Conservation (phyloP, 2,888 invertebrate genomes). For the Lumbricus terrestris region DNA sequence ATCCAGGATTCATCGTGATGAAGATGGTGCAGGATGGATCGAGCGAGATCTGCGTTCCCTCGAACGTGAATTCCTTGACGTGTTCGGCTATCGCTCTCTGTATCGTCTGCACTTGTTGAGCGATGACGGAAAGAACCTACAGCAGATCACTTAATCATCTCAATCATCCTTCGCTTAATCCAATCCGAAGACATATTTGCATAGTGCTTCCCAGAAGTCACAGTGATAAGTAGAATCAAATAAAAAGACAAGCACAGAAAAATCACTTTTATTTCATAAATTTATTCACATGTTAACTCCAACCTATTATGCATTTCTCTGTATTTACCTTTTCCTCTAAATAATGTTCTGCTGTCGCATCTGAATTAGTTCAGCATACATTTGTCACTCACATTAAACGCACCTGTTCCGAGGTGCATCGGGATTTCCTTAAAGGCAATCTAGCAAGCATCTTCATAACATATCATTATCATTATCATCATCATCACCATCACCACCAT, state of each 20-base stretch:
- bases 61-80: constrained; percentile 54
- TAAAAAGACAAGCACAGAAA: neutral
- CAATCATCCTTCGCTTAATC: neutral
- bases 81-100: constrained; percentile 58
- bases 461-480: too few species aligned
- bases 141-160: neutral
- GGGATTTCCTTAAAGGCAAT: too few species aligned
- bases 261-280: neutral
- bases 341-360: too few species aligned
- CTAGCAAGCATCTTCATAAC: too few species aligned
- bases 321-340: too few species aligned
- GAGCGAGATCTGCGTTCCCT: constrained; percentile 56
- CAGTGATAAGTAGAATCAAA: neutral
- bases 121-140: constrained; percentile 58
- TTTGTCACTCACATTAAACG: too few species aligned
- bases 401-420: too few species aligned
- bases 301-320: too few species aligned
- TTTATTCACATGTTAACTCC: neutral
- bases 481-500: too few species aligned
- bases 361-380: too few species aligned
- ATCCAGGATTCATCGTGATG: constrained; percentile 60
- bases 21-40: constrained; percentile 59
- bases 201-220: neutral
- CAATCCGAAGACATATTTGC: neutral
- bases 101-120: constrained; percentile 59